Conservation (phyloP, 2,888 invertebrate species). For the Mythimna vitellina region DNA sequence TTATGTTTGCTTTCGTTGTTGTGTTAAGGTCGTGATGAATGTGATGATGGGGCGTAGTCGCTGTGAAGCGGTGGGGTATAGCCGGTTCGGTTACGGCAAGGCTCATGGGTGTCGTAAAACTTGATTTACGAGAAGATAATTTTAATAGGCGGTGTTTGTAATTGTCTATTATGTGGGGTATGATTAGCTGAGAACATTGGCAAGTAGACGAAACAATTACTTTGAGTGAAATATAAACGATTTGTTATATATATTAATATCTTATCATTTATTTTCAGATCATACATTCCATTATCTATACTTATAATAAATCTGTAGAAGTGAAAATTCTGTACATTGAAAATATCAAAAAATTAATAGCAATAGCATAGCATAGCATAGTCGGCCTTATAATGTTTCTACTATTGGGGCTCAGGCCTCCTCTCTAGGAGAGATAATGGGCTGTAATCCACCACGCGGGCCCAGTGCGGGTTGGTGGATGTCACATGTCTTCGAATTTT, state of each 20-base stretch:
- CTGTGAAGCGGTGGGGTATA: background rate
- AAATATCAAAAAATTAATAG: too few species aligned
- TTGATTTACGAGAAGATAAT: conserved; percentile 36
- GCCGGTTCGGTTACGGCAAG: background rate
- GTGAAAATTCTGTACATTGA: too few species aligned
- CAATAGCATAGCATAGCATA: too few species aligned
- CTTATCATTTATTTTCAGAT: too few species aligned
- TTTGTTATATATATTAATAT: background rate
- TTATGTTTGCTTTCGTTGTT: conserved; percentile 60
- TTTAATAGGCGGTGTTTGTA: conserved; percentile 13
- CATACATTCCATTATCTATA: too few species aligned
- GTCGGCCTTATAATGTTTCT: too few species aligned
- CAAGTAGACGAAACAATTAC: background rate
- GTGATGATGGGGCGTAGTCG: conserved; percentile 21
- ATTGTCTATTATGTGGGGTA: background rate
- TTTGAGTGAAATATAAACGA: background rate
- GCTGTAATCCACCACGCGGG: too few species aligned
- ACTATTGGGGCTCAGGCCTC: too few species aligned
- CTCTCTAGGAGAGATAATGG: too few species aligned
- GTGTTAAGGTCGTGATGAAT: conserved; percentile 41
- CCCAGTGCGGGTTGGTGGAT: too few species aligned
- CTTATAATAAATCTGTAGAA: too few species aligned
- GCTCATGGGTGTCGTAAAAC: conserved; percentile 11
- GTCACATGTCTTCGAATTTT: too few species aligned
- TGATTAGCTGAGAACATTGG: background rate